Percentiles rank a stretch among this genome's conserved stretches.
Conservation (phyloP, 2,888 invertebrate species). For the Glyphotaelius pellucidus region DNA sequence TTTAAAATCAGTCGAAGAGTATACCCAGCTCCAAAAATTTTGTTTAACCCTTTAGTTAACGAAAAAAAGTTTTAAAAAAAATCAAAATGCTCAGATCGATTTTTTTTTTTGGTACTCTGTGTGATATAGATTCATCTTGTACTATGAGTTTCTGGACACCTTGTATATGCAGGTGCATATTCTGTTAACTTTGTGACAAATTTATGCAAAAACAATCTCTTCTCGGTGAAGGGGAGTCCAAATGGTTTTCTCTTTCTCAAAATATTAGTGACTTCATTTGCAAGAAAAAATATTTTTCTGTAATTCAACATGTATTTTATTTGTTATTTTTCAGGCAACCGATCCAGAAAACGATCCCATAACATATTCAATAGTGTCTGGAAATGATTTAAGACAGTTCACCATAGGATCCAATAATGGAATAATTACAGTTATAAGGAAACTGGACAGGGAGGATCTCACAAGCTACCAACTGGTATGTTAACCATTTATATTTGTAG, state of each 20-base stretch:
- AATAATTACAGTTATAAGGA: constrained; percentile 90
- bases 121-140: too few relatives aligned
- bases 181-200: too few relatives aligned
- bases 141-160: too few relatives aligned
- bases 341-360: constrained; percentile 94
- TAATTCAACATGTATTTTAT: not conserved
- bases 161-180: too few relatives aligned
- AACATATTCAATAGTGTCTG: constrained; percentile 90
- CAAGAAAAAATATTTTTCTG: not conserved
- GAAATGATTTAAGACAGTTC: constrained; percentile 93
- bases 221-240: too few relatives aligned
- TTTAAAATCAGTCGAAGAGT: too few relatives aligned
- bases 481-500: not conserved
- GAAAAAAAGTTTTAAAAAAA: too few relatives aligned
- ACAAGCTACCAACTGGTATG: constrained; percentile 89
- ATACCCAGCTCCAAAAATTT: too few relatives aligned
- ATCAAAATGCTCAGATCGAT: too few relatives aligned
- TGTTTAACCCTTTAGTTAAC: too few relatives aligned
- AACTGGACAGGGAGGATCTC: constrained; percentile 92
- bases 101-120: too few relatives aligned
- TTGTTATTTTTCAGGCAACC: constrained; percentile 79
- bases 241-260: not conserved
- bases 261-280: not conserved
- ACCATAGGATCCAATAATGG: constrained; percentile 91
- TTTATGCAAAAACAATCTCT: too few relatives aligned